phyloP scores from a whole-genome alignment of 37 sponge, comb jelly and placozoan species.

The Halichondria panicea region DNA sequence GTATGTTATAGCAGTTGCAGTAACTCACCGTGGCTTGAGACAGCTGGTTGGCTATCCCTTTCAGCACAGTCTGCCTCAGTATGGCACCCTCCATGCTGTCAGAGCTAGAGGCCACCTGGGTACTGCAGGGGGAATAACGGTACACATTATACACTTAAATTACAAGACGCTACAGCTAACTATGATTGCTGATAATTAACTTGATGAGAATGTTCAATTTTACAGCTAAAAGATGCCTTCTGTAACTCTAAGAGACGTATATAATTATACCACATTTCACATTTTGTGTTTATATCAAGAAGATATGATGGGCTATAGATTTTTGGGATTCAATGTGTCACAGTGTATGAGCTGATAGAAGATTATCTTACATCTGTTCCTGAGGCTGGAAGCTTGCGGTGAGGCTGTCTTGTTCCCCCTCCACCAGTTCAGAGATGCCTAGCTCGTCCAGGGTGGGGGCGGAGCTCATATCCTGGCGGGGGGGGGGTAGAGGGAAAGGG shows the following conservation, averaged over 20 bases:
- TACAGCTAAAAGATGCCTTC: too few relatives aligned
- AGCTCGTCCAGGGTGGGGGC: constrained; percentile 46
- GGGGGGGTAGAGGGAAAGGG: too few relatives aligned
- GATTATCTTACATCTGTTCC: not conserved
- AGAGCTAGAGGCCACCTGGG: not conserved
- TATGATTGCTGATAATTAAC: too few relatives aligned
- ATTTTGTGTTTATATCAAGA: too few relatives aligned
- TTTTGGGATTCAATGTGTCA: too few relatives aligned
- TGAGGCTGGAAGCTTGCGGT: not conserved
- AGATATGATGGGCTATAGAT: too few relatives aligned
- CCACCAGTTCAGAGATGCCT: constrained; percentile 22
- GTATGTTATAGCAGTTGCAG: not conserved
- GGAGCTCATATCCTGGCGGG: constrained; percentile 2
- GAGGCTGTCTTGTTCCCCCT: not conserved
- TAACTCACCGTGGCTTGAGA: constrained; percentile 54
- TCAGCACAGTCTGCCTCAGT: constrained; percentile 38
- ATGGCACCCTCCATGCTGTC: constrained; percentile 46
- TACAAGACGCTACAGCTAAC: too few relatives aligned
- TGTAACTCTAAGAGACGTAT: too few relatives aligned
- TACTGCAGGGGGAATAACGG: not conserved
- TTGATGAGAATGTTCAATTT: too few relatives aligned
- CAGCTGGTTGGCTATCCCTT: constrained; percentile 66
- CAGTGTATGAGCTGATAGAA: too few relatives aligned
- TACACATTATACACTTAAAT: not conserved
- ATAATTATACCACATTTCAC: too few relatives aligned